These are phyloP conservation scores for Fundulus diaphanus DNA, from an alignment of 2,797 vertebrate species.

Conservation along the genomic window DNA sequence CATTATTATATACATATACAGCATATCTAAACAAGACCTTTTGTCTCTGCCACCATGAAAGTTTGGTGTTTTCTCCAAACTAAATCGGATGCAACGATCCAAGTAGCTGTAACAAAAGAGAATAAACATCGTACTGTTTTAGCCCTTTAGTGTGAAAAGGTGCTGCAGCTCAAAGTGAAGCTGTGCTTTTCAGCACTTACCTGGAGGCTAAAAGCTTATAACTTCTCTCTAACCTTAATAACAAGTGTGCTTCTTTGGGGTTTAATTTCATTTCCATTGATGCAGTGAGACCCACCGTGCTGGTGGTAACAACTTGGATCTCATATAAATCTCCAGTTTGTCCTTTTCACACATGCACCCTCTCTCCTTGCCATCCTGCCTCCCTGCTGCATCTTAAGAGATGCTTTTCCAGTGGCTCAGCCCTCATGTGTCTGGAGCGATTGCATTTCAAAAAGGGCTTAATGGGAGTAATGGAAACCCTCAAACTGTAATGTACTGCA, in stretches of 20 bases:
- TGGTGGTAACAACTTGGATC: conserved; percentile 71
- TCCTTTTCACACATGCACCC: conserved; percentile 63
- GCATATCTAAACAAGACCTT: not conserved
- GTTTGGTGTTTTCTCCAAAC: conserved; percentile 9
- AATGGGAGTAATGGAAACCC: conserved; percentile 56
- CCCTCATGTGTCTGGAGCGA: conserved; percentile 53
- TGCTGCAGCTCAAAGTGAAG: conserved; percentile 41
- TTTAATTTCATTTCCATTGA: conserved; percentile 79
- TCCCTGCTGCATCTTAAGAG: conserved; percentile 37
- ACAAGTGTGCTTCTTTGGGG: conserved; percentile 68
- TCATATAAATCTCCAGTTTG: conserved; percentile 67
- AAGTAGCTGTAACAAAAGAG: conserved; percentile 26
- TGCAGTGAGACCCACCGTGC: conserved; percentile 59
- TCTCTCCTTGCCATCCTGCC: conserved; percentile 26
- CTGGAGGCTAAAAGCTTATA: conserved; percentile 72
- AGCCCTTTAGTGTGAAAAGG: conserved; percentile 38
- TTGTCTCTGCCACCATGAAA: not conserved
- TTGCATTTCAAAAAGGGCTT: conserved; percentile 58
- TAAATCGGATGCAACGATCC: conserved; percentile 46
- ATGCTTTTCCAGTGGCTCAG: conserved; percentile 43
- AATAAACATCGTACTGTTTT: conserved; percentile 34
- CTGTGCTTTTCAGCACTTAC: conserved; percentile 60
- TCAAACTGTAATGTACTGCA: conserved; percentile 28
- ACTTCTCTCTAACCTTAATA: conserved; percentile 69
- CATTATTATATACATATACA: too few relatives aligned